Conservation (phyloP, 1,140 invertebrate genomes). For the Cecropterus lyciades region DNA sequence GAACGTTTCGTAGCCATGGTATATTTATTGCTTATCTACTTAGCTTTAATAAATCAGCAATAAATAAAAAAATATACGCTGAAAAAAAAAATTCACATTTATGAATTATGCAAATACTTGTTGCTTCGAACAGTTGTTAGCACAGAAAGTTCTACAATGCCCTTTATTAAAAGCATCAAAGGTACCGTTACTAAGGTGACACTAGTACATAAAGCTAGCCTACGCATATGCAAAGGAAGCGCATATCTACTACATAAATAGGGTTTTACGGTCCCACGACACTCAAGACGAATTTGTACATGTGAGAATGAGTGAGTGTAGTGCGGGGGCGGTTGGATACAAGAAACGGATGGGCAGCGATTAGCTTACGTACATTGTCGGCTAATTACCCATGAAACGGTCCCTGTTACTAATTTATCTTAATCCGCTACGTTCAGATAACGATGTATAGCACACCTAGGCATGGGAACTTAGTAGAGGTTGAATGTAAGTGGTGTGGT, state of each 20-base stretch:
- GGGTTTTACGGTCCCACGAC: slow-evolving; percentile 41
- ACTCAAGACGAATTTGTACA: slow-evolving; percentile 53
- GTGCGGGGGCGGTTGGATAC: slow-evolving; percentile 57
- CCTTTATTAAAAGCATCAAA: slow-evolving; percentile 31
- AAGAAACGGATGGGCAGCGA: slow-evolving; percentile 37
- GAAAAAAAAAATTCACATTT: no score
- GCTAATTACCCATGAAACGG: slow-evolving; percentile 50
- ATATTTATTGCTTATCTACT: no score
- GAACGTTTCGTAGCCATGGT: no score
- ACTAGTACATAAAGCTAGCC: slow-evolving; percentile 41
- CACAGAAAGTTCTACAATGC: slow-evolving; percentile 4
- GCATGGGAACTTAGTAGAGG: not conserved
- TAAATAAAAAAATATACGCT: no score
- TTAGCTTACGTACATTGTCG: slow-evolving; percentile 41
- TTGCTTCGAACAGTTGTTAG: no score
- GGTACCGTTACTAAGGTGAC: slow-evolving; percentile 47
- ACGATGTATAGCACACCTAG: not conserved
- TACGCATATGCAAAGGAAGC: slow-evolving; percentile 38
- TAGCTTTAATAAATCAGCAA: no score
- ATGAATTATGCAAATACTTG: no score
- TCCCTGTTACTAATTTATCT: slow-evolving; percentile 56
- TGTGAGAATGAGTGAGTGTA: slow-evolving; percentile 50
- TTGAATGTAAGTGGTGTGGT: no score
- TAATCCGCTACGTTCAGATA: slow-evolving; percentile 45
- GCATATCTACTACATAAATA: slow-evolving; percentile 20